These are phyloP conservation scores for Drosophila kurseongensis DNA, from an alignment of 1,140 invertebrate species.

Conservation along the genomic window DNA sequence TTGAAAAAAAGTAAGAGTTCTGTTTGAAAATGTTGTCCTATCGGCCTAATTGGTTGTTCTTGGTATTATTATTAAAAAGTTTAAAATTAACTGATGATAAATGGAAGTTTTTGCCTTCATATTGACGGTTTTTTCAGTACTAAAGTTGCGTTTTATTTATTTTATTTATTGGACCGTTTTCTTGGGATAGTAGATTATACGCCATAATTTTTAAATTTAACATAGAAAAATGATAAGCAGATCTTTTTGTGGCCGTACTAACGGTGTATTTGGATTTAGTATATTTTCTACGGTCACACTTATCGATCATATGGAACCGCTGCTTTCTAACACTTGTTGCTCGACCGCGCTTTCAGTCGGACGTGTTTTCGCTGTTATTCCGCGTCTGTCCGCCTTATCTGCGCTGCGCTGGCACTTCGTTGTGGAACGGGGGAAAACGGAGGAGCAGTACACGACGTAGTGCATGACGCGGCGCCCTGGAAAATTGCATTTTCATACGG, in stretches of 20 bases:
- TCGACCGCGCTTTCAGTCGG: slow-evolving; percentile 13
- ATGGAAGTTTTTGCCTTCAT: too few species aligned
- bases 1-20: too few species aligned
- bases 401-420: slow-evolving; percentile 45
- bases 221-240: too few species aligned
- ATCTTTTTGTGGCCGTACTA: neutral
- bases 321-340: slow-evolving; percentile 36
- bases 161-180: too few species aligned
- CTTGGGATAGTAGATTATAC: too few species aligned
- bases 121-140: too few species aligned
- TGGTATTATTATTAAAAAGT: too few species aligned
- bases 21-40: too few species aligned
- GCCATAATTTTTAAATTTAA: too few species aligned
- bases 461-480: slow-evolving; percentile 44
- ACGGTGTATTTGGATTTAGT: neutral
- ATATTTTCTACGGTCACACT: neutral
- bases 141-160: too few species aligned
- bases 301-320: slow-evolving; percentile 1
- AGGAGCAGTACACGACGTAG: slow-evolving; percentile 13
- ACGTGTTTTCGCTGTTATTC: slow-evolving; percentile 30
- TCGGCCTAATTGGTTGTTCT: too few species aligned
- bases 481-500: slow-evolving; percentile 49
- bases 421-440: slow-evolving; percentile 25
- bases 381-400: slow-evolving; percentile 41
- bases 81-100: too few species aligned